Percentiles rank a stretch among this genome's conserved stretches.
Evolutionary conservation across 2,797 vertebrate species (phyloP).

Genomic region (Sarcoramphus papa): DNA sequence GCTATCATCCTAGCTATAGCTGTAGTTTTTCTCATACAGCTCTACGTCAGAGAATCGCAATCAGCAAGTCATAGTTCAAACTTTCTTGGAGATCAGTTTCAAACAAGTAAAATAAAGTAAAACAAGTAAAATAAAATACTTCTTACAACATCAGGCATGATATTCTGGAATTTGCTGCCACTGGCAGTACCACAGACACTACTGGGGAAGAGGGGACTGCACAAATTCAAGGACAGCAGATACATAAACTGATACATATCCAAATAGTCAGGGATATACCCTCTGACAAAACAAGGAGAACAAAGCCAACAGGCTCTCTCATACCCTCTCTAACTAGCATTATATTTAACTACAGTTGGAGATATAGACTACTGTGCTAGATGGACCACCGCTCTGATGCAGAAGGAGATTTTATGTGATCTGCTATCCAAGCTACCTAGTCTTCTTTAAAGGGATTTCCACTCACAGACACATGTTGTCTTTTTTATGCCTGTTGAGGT

Average conservation of each 20-base stretch:
- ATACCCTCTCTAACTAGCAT: background rate
- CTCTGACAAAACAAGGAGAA: background rate
- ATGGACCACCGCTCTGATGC: rapidly evolving
- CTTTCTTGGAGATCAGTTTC: background rate
- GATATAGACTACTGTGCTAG: background rate
- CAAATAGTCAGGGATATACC: background rate
- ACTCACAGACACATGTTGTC: background rate
- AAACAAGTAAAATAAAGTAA: background rate
- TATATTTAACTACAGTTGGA: background rate
- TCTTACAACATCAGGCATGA: background rate
- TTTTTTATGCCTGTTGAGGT: background rate
- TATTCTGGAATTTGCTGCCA: background rate
- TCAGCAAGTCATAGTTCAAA: background rate
- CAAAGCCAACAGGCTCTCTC: background rate
- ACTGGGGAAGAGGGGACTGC: background rate
- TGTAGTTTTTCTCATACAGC: background rate
- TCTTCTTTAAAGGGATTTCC: background rate
- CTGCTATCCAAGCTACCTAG: background rate
- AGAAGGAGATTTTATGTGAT: background rate
- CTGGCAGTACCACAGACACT: background rate
- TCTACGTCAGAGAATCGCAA: background rate
- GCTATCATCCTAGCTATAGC: background rate
- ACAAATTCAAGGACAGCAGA: background rate
- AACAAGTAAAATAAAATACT: background rate
- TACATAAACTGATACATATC: background rate